Evolutionary conservation across 2,113 vertebrate species (phyloP).

Genomic region (Asarcornis scutulata): DNA sequence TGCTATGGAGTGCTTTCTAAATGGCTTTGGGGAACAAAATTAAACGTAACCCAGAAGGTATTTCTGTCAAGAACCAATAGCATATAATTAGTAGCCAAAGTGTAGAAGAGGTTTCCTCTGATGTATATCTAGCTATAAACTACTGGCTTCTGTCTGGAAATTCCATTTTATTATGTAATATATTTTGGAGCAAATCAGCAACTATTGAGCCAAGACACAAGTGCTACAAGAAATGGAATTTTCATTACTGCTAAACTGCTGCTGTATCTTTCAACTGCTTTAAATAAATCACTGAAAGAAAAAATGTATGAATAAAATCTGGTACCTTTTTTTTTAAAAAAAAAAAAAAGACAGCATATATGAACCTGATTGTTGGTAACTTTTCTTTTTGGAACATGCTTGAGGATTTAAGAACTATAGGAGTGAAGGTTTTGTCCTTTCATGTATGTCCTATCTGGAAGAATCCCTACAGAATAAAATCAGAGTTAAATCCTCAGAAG

Average conservation of each 20-base stretch:
- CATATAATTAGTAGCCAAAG: conserved; percentile 47
- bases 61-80: conserved; percentile 56
- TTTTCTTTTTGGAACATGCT: background rate
- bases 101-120: conserved; percentile 45
- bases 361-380: background rate
- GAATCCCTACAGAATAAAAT: background rate
- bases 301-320: conserved; percentile 22
- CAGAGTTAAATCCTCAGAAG: background rate
- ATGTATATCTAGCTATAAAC: conserved; percentile 45
- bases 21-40: conserved; percentile 39
- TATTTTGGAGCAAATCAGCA: conserved; percentile 49
- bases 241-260: conserved; percentile 67
- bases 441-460: rapidly evolving
- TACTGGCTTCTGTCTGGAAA: conserved; percentile 71
- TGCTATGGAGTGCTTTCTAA: conserved; percentile 27
- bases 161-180: conserved; percentile 71
- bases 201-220: conserved; percentile 52
- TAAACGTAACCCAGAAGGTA: conserved; percentile 32
- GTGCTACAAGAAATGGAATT: conserved; percentile 68
- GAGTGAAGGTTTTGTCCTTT: background rate
- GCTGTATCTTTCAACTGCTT: conserved; percentile 46
- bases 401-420: background rate
- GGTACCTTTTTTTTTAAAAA: background rate
- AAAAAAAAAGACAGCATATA: background rate
- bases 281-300: conserved; percentile 54